phyloP scores from a whole-genome alignment of 1,140 invertebrate species.

The Anthonomus grandis region DNA sequence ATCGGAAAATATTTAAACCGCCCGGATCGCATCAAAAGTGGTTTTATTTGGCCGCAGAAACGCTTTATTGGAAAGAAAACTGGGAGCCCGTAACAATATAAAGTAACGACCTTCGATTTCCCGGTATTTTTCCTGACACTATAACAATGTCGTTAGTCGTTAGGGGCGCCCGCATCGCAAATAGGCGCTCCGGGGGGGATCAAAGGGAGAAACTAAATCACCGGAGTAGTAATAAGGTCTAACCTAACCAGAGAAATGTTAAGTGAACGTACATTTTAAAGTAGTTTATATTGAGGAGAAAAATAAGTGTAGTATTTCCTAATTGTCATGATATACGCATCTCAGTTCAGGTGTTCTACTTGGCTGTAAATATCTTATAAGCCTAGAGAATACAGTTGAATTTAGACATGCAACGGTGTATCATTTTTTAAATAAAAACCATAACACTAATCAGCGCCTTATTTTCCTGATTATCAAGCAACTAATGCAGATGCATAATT shows the following conservation, averaged over 20 bases:
- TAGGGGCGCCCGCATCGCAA: conserved; percentile 28
- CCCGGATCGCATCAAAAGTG: conserved; percentile 14
- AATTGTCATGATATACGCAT: no score
- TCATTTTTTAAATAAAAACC: no score
- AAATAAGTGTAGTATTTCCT: no score
- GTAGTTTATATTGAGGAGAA: no score
- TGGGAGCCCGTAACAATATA: conserved; percentile 29
- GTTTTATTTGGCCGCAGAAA: conserved; percentile 25
- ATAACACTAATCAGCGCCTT: no score
- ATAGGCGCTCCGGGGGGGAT: conserved; percentile 19
- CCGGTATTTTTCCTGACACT: conserved; percentile 30
- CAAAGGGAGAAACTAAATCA: neutral
- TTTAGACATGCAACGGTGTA: no score
- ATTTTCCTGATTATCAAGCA: no score
- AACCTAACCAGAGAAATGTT: conserved; percentile 15
- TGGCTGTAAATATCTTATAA: no score
- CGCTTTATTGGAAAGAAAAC: conserved; percentile 28
- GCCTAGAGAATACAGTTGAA: no score
- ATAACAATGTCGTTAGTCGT: conserved; percentile 31
- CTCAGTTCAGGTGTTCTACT: no score
- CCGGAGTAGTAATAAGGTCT: conserved; percentile 22
- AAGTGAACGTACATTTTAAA: conserved; percentile 16
- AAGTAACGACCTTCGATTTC: conserved; percentile 30
- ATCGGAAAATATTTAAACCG: conserved; percentile 20
- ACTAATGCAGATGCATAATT: no score